Evolutionary conservation across 1,140 invertebrate genomes (phyloP).

Genomic region (Magallana ariakensis): DNA sequence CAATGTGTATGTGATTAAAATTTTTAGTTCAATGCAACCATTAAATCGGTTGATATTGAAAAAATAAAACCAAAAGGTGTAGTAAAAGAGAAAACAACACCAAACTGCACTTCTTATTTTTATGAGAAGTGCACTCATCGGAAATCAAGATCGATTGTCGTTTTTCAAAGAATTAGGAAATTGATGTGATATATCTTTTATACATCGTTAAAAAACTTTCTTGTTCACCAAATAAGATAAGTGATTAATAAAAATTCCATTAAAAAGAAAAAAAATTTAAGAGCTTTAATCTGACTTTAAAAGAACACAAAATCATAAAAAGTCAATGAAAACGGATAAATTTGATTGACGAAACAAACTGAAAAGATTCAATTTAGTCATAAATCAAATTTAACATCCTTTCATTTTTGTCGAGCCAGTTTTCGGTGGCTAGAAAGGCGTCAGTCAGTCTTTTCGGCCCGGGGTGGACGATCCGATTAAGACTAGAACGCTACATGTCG

Average conservation of each 20-base stretch:
- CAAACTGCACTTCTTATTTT: too few species aligned
- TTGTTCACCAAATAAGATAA: background rate
- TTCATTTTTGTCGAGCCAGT: conserved; percentile 17
- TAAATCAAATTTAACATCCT: conserved; percentile 33
- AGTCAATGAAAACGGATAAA: conserved; percentile 23
- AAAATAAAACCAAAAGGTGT: too few species aligned
- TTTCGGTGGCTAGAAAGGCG: background rate
- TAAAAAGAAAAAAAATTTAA: conserved; percentile 12
- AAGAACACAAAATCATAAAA: conserved; percentile 32
- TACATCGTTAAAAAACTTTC: too few species aligned
- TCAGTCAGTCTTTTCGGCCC: background rate
- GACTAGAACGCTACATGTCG: background rate
- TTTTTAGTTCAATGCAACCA: too few species aligned
- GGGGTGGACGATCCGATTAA: conserved; percentile 19
- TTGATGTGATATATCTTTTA: too few species aligned
- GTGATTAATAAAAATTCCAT: conserved; percentile 26
- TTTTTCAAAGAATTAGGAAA: too few species aligned
- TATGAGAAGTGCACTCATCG: too few species aligned
- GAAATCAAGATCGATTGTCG: too few species aligned
- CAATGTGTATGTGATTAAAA: too few species aligned
- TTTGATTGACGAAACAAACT: conserved; percentile 38
- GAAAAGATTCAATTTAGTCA: conserved; percentile 37
- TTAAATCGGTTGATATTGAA: too few species aligned
- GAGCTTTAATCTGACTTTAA: conserved; percentile 9
- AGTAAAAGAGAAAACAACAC: too few species aligned